Base-by-base conservation (phyloP, 2,888 invertebrate genomes). In the Drosophila greeni region DNA sequence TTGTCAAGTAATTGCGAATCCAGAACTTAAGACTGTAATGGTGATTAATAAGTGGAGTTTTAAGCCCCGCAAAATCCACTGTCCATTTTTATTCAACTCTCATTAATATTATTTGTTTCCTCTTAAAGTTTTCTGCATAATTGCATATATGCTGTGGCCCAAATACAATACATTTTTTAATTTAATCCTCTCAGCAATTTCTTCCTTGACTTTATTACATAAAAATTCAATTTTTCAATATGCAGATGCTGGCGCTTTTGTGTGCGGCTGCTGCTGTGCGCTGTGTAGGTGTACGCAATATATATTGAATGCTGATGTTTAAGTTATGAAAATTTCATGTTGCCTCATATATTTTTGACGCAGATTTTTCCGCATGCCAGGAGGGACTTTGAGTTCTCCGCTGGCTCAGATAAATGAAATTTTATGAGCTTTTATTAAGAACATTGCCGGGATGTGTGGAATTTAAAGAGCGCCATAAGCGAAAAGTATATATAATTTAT, bases 241-340 rank as follows among this genome's bases (percentile, higher is more conserved):
- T 52, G 58, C 40, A 52, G 43, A 51, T 43, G 34, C 16, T 16
- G 58, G 12, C 7, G 12, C 11, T n/a, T 9, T n/a, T 54, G n/a
- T 18, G 12, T 23, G 18, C 16, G 20, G 42, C 9, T 43, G 43
- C 9, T 43, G 43, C 43, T 12, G 23, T 23, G 23, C n/a, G 11
- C 26, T 26, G 42, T 11, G 29, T 47, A 47, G 45, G 48, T 48
- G 47, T 20, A 18, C 16, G 33, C 45, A 37, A 48, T 59, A 60
- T 60, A 52, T 60, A 60, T 58, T 64, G 43, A 66, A 57, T 33
- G 47, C 58, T 59, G 47, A 74, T 76, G 45, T 64, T 76, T 66
- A 76, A 78, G 53, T 56, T 69, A 66, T 74, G 70, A 67, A 76
- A 58, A 61, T 70, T 74, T 70, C 58, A 67, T 51, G 51, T 31